Base-by-base conservation (phyloP, 2,888 invertebrate species). In the Bibio marci region DNA sequence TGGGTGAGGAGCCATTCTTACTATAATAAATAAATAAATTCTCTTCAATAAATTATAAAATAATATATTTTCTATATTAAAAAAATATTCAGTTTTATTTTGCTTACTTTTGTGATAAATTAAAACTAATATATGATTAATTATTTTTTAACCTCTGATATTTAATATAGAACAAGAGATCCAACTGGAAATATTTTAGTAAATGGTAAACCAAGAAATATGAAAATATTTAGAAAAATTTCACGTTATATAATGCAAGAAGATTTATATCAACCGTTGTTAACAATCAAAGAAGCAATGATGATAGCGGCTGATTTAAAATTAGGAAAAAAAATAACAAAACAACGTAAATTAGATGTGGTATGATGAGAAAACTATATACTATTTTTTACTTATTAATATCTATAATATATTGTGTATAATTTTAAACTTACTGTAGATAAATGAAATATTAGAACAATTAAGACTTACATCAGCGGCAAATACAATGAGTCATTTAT, bases 191-290 rank as follows among this genome's bases (percentile, higher is more conserved):
- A 71, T 13, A 75, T 94, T 33, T 66, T 71, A 41, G 73, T 88
- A 13, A 92, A 92, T 58, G 83, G 82, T 0, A 69, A 73, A 47
- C 71, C 74, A 0, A 67, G 91, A 12, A 73, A 90, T 52, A 64
- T 85, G 41, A 69, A 74, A 18, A 67, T 75, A 47, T 94, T 94
- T 62, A 70, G 83, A 33, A 87, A 86, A 63, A 70, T 87, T 63
- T 88, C 91, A 0, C 76, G 91, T 39, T 94, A 94, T 64, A 95
- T 95, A 49, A 92, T 94, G 91, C 95, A 95, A 62, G 76, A 87
- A 46, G 87, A 88, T 53, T 65, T 86, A 2, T 62, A 90, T 14
- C 83, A 92, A 56, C 86, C 85, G 0, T 76, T 80, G 56, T 74
- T 94, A 46, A 83, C 88, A 0, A 88, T 92, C 2, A 66, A 73